A percentile compares a stretch with the other conserved stretches of the same genome.
Conservation (phyloP, 2,888 invertebrate species). For the Ganaspis brasiliensis region DNA sequence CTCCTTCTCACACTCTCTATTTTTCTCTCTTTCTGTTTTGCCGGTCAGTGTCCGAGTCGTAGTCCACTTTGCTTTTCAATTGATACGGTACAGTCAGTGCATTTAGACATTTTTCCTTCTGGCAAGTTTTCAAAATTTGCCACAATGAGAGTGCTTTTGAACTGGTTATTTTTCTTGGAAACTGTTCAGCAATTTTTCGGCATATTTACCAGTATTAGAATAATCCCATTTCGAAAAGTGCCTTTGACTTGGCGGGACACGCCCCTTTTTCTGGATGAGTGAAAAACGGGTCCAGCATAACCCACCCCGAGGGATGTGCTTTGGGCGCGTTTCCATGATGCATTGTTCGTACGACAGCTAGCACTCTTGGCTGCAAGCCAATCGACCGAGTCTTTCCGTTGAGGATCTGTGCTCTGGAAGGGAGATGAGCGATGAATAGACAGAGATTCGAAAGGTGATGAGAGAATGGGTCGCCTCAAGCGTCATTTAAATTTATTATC, state of each 20-base stretch:
- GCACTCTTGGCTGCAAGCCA: constrained; percentile 37
- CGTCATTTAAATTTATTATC: constrained; percentile 32
- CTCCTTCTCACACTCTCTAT: background rate
- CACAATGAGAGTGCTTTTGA: background rate
- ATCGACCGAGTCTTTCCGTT: constrained; percentile 31
- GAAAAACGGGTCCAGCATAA: constrained; percentile 18
- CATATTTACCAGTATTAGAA: constrained; percentile 69
- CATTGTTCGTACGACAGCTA: constrained; percentile 31
- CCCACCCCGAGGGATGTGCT: constrained; percentile 33
- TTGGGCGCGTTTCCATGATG: constrained; percentile 23
- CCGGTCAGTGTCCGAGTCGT: background rate
- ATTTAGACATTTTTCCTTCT: background rate
- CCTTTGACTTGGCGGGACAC: constrained; percentile 48
- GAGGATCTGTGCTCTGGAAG: constrained; percentile 24
- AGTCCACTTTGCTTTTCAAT: background rate
- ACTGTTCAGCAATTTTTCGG: constrained; percentile 54
- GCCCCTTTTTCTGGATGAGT: constrained; percentile 34
- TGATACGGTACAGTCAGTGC: background rate
- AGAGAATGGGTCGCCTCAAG: constrained; percentile 33
- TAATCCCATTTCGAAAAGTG: constrained; percentile 62
- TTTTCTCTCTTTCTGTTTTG: background rate
- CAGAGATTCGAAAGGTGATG: constrained; percentile 34
- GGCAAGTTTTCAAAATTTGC: background rate
- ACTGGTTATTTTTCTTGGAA: constrained; percentile 10
- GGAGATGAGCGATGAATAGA: constrained; percentile 39